Percentiles rank a stretch among this genome's conserved stretches.
These are phyloP conservation scores for Operophtera brumata DNA, from an alignment of 2,888 invertebrate species.

Conservation along the genomic window DNA sequence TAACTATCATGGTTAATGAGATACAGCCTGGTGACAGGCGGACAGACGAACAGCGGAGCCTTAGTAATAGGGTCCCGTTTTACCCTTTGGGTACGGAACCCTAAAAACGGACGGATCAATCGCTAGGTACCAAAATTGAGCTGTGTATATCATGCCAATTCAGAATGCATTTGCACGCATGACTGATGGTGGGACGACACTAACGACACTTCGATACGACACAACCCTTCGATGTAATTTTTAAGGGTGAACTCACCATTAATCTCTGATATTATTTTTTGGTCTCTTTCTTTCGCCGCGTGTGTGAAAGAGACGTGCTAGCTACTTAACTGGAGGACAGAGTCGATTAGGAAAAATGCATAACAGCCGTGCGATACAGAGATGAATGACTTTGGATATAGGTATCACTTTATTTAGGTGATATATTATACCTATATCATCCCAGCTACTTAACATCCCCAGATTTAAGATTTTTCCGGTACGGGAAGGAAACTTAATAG, in stretches of 20 bases:
- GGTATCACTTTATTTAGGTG: constrained; percentile 1
- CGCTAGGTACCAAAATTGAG: constrained; percentile 17
- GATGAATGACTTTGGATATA: constrained; percentile 15
- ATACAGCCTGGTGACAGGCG: too few species aligned
- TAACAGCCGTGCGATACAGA: constrained; percentile 14
- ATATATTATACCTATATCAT: neutral
- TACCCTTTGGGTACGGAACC: too few species aligned
- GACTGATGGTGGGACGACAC: constrained; percentile 61
- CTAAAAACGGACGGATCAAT: constrained; percentile 11
- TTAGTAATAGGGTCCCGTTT: too few species aligned
- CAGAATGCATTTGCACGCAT: constrained; percentile 54
- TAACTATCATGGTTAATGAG: too few species aligned
- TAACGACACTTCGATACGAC: constrained; percentile 66
- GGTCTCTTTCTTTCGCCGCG: constrained; percentile 27
- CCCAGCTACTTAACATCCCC: too few species aligned
- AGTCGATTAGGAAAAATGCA: constrained; percentile 28
- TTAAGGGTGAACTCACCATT: constrained; percentile 65
- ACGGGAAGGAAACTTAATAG: too few species aligned
- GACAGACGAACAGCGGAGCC: too few species aligned
- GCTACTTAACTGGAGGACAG: constrained; percentile 20
- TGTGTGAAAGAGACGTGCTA: constrained; percentile 14
- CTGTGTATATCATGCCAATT: constrained; percentile 33
- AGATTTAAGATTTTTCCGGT: too few species aligned
- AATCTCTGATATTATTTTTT: constrained; percentile 50
- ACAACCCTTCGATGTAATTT: constrained; percentile 62